Conservation (phyloP, 2,888 invertebrate species). For the Yponomeuta cagnagella region DNA sequence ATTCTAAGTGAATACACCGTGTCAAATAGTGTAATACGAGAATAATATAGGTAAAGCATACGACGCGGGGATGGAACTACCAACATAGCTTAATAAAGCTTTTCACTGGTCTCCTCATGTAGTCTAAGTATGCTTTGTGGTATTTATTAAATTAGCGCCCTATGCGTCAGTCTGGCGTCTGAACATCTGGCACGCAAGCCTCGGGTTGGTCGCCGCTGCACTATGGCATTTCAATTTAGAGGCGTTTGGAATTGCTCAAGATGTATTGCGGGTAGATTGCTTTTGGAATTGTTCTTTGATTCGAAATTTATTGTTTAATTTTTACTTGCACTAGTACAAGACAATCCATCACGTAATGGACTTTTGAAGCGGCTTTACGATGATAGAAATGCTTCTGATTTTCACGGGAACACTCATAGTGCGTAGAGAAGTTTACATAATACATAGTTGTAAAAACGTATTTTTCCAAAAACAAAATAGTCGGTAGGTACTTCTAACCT, state of each 20-base stretch:
- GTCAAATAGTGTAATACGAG: too few relatives aligned
- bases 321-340: neutral
- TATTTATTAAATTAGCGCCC: too few relatives aligned
- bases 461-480: too few relatives aligned
- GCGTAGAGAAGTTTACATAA: neutral
- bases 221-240: neutral
- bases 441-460: neutral
- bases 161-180: too few relatives aligned
- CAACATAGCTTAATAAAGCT: too few relatives aligned
- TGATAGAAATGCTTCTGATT: neutral
- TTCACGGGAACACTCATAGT: neutral
- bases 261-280: neutral
- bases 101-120: too few relatives aligned
- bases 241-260: neutral
- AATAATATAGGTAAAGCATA: too few relatives aligned
- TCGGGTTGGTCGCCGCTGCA: neutral
- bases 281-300: neutral
- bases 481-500: too few relatives aligned
- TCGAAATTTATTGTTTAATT: neutral
- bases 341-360: neutral
- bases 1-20: too few relatives aligned
- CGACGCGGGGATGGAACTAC: too few relatives aligned
- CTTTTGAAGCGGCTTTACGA: neutral
- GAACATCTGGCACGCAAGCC: neutral
- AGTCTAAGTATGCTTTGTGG: too few relatives aligned